phyloP scores from a whole-genome alignment of 2,888 invertebrate species.

The Spatulosminthurus flaviceps region DNA sequence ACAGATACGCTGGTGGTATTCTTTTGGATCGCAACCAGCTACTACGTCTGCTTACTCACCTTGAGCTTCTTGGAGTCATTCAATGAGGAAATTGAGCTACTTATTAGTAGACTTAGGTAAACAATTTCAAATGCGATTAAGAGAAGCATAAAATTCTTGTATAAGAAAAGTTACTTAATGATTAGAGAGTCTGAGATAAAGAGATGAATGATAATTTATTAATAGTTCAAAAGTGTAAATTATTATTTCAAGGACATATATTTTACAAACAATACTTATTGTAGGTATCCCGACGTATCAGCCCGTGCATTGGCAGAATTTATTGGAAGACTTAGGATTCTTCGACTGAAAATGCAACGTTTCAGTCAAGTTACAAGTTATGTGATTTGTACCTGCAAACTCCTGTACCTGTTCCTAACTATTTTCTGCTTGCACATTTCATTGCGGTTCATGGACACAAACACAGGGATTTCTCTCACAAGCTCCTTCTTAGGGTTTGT shows the following conservation, averaged over 20 bases:
- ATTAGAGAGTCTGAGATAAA: too few species aligned
- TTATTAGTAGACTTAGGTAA: neutral
- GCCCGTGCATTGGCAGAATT: neutral
- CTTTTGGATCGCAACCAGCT: conserved; percentile 7
- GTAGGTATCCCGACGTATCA: neutral
- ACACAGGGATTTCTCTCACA: neutral
- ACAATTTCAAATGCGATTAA: too few species aligned
- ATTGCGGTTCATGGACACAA: neutral
- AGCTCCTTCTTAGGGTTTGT: neutral
- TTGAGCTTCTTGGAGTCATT: conserved; percentile 4
- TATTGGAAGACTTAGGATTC: neutral
- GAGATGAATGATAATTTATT: too few species aligned
- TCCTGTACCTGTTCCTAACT: neutral
- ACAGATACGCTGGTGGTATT: neutral
- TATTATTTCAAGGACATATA: too few species aligned
- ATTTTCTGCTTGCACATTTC: neutral
- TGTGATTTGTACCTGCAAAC: neutral
- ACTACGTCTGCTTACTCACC: neutral
- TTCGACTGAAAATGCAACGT: neutral
- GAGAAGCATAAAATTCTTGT: too few species aligned
- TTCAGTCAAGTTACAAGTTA: conserved; percentile 1
- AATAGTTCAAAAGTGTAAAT: neutral
- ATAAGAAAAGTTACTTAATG: too few species aligned
- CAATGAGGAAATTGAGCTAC: neutral
- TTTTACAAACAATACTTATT: neutral